Evolutionary conservation across 2,888 invertebrate species (phyloP), one percentile per base, ranked within the genome.

Genomic region (Nipponacmea schrenckii): DNA sequence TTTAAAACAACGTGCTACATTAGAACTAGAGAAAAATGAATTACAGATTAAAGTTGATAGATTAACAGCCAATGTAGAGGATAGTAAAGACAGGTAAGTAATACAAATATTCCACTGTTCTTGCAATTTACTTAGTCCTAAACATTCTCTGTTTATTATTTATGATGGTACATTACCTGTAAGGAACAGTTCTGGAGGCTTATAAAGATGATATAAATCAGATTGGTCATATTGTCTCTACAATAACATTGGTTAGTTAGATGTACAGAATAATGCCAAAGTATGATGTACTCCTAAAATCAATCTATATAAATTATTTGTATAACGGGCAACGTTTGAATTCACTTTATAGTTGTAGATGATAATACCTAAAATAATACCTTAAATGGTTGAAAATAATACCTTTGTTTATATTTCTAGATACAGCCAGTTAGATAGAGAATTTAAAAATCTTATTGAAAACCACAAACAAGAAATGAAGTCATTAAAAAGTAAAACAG

Each of bases 1-100:
- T 17, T 77, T 81, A 65, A 80, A 80, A 56, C 79, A 83, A 62
- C 80, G 81, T 65, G 76, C 76, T 7, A 67, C 74, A 24, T 79
- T 87, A 48, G 88, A 87, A 76, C 79, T 78, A 64, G 84, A 86
- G 48, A 88, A 86, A 68, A 77, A 79, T 50, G 85, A 86, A n/a
- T 74, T 83, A 12, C 79, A 83, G 64, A 74, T 72, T 14, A 77
- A 74, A n/a, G 75, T 81, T 62, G 86, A 87, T 48, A 77, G 80
- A 63, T 75, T 85, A 48, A 77, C 79, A 46, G 75, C 77, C 39
- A 84, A 86, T 44, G 74, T 79, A 24, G 76, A 75, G 20, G 81
- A 80, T 15, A 67, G 79, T 12, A 76, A 71, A 64, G 79, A 77
- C 69, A 81, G 80, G 80, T 82, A 65, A 74, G 45, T 27, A 14